Base-by-base conservation (phyloP, 1,140 invertebrate genomes). In the Drosophila dunni region DNA sequence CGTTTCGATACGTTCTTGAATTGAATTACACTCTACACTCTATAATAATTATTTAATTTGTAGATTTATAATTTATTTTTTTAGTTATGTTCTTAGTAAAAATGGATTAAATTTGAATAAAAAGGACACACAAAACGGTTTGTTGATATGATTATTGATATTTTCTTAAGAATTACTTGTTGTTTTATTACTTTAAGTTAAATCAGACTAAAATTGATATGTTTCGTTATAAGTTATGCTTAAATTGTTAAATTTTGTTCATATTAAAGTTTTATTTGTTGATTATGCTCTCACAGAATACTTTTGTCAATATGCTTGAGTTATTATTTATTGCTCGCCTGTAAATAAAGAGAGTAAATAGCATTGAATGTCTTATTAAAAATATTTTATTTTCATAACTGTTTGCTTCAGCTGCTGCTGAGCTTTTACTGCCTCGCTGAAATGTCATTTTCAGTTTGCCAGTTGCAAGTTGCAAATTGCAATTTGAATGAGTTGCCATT, bases 151-250 rank as follows among this genome's bases (percentile, higher is more conserved):
- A 40, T 56, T 56, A 17, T 50, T 71, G 53, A 73, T 73, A 60
- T 40, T 61, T 34, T 9, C 46, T 70, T 62, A 68, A 38, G 34
- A 33, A 57, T 51, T 72, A 67, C 36, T 56, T 64, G 45, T 61
- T 54, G 20, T 38, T 54, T 45, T n/a, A 15, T 69, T 66, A 48
- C 64, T 45, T 51, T 48, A 56, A 54, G 58, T 33, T 78, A 81
- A 81, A 81, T 89, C 84, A 89, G 84, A 84, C 84, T 73, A 81
- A 65, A 42, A 62, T 81, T 89, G 84, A 89, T 89, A 89, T 89
- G 84, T 90, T 66, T 89, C 84, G 84, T 89, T 89, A 77, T n/a
- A 65, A 73, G 63, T 67, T 64, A 44, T 53, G 7, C n/a, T 64
- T 15, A 36, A 15, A 56, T 58, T 51, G 57, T 61, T 48, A 51